Base-by-base conservation (phyloP, 2,888 invertebrate genomes). In the Morinoia aosen region DNA sequence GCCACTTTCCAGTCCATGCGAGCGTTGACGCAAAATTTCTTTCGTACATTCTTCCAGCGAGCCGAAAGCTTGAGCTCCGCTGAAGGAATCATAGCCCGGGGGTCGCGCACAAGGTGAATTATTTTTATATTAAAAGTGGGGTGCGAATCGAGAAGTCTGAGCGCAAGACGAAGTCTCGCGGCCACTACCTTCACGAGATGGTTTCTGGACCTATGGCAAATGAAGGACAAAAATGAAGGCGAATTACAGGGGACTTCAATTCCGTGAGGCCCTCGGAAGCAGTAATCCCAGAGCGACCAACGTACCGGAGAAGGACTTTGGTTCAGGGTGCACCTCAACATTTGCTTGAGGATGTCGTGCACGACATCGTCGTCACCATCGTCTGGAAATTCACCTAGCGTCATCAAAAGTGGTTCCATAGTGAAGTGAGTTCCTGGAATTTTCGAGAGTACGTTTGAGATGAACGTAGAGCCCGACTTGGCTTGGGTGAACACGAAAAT, bases 221-320 rank as follows among this genome's bases (percentile, higher is more conserved):
- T 1, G 39, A 39, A 39, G 5, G 90, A 40, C 40, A 90, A 19
- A 40, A 90, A 90, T 14, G 39, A 39, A 12, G 90, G 90, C 40
- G 90, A 40, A 39, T 90, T 90, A 39, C 90, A 90, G 12, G 90
- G 48, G 8, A 48, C 7, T 40, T 90, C 40, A 1, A 48, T 14
- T 10, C 2, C 12, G 90, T 90, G 40, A 12, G 11, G 14, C 40
- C 39, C 48, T 16, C 10, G 14, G 12, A 90, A 40, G 90, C 90
- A 90, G 90, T 40, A 90, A 40, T 90, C 90, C 90, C 90, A 90
- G 40, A 90, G 39, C 39, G 90, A 76, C 48, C 90, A 90, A 4
- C 48, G 90, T 40, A 10, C 33, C 0, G 8, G 10, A 11, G 12
- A 16, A 19, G 48, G 16, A 40, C 7, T 10, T 40, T 48, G 90